Conservation (phyloP, 2,888 invertebrate genomes). For the Pemphredon lugubris region DNA sequence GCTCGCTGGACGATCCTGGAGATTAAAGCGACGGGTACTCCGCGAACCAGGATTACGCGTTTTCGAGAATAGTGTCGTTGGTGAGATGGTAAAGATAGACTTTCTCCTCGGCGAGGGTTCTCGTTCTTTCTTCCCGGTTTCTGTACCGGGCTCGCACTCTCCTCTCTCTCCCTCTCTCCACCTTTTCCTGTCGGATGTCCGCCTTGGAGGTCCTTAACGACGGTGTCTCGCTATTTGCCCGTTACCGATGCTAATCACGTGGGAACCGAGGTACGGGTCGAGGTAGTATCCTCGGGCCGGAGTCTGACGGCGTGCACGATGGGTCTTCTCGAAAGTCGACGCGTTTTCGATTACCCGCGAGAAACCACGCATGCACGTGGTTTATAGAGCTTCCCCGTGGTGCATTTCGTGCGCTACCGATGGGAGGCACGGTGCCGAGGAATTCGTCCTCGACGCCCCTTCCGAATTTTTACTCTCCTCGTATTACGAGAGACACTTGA, state of each 20-base stretch:
- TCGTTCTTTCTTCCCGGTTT: too few relatives aligned
- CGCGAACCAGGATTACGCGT: too few relatives aligned
- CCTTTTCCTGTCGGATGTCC: too few relatives aligned
- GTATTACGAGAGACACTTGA: neutral
- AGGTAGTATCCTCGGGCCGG: slow-evolving; percentile 9
- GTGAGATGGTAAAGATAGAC: too few relatives aligned
- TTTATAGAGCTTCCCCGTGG: slow-evolving; percentile 64
- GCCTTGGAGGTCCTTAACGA: too few relatives aligned
- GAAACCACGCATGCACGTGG: slow-evolving; percentile 68
- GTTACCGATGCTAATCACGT: neutral
- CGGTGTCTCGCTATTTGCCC: neutral
- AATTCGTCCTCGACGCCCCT: slow-evolving; percentile 11
- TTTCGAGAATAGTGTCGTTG: too few relatives aligned
- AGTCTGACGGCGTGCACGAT: slow-evolving; percentile 42
- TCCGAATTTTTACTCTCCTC: slow-evolving; percentile 1
- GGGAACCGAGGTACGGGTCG: neutral
- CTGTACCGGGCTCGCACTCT: too few relatives aligned
- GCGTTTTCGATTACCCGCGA: slow-evolving; percentile 72
- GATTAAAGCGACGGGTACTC: too few relatives aligned
- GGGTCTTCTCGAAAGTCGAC: slow-evolving; percentile 61
- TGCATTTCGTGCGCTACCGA: slow-evolving; percentile 23
- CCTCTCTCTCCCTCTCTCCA: too few relatives aligned
- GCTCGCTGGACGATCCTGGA: too few relatives aligned
- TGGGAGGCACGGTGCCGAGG: slow-evolving; percentile 12
- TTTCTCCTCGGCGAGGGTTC: too few relatives aligned